Evolutionary conservation across 2,113 vertebrate species (phyloP).

Genomic region (Prolemur simus): DNA sequence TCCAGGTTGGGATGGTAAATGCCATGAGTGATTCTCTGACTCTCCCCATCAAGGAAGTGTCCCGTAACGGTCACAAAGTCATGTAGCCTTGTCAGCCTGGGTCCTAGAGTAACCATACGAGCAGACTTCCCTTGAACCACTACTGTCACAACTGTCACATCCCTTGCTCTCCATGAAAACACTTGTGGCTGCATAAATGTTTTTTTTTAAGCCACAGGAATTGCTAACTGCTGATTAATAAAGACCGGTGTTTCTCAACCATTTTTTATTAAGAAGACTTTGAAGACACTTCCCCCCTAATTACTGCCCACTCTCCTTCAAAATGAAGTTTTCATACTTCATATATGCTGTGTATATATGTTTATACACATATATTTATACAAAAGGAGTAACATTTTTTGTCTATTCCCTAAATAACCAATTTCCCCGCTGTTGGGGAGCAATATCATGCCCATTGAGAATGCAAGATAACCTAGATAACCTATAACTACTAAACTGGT

Average conservation of each 20-base stretch:
- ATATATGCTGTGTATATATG: background rate
- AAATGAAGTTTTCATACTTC: background rate
- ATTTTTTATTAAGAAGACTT: background rate
- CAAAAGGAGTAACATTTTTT: background rate
- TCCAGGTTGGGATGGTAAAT: background rate
- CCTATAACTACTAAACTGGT: background rate
- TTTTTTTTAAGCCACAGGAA: background rate
- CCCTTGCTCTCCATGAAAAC: background rate
- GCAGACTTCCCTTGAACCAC: background rate
- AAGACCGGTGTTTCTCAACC: background rate
- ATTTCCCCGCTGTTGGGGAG: background rate
- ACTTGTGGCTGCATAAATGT: background rate
- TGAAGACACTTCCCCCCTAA: background rate
- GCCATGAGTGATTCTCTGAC: background rate
- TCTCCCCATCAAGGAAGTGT: background rate
- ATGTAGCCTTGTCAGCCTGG: background rate
- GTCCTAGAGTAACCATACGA: background rate
- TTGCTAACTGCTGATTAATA: background rate
- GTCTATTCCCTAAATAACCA: background rate
- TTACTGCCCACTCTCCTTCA: background rate
- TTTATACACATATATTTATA: background rate
- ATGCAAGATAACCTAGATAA: background rate
- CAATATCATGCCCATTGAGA: background rate
- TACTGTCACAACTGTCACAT: background rate
- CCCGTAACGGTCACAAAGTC: background rate